Evolutionary conservation across 1,140 invertebrate species (phyloP).

Genomic region (Ctenoplectra terminalis): DNA sequence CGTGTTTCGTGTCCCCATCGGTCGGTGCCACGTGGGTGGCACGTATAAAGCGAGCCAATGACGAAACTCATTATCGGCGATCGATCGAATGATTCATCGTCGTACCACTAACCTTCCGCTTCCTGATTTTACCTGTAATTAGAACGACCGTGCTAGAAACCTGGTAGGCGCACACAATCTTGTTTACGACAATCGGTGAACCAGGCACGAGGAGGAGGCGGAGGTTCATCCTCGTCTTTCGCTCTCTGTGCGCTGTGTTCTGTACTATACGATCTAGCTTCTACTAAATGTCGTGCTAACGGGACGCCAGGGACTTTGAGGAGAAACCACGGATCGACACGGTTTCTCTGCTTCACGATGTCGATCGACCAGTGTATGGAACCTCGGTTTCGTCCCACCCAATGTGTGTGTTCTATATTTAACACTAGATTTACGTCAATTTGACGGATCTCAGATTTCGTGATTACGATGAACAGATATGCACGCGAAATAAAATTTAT

Average conservation of each 20-base stretch:
- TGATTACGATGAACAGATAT: too few species aligned
- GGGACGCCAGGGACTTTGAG: neutral
- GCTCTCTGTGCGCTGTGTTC: neutral
- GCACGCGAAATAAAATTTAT: too few species aligned
- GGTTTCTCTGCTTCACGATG: too few species aligned
- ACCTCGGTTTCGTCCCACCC: too few species aligned
- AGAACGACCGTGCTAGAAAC: slow-evolving; percentile 35
- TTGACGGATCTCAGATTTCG: too few species aligned
- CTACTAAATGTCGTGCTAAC: slow-evolving; percentile 1
- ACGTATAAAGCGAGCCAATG: slow-evolving; percentile 27
- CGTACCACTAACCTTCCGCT: slow-evolving; percentile 44
- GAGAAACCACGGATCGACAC: neutral
- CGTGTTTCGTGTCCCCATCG: slow-evolving; percentile 41
- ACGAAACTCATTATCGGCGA: slow-evolving; percentile 50
- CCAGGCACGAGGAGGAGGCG: too few species aligned
- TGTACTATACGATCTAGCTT: neutral
- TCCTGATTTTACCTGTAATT: slow-evolving; percentile 43
- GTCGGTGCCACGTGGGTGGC: slow-evolving; percentile 35
- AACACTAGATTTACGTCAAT: too few species aligned
- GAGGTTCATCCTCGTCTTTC: neutral
- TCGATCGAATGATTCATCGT: slow-evolving; percentile 46
- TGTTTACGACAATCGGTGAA: neutral
- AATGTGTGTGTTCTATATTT: too few species aligned
- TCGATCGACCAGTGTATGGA: too few species aligned
- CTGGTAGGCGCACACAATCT: slow-evolving; percentile 19